Conservation (phyloP, 1,140 invertebrate species). For the Argopecten irradians region DNA sequence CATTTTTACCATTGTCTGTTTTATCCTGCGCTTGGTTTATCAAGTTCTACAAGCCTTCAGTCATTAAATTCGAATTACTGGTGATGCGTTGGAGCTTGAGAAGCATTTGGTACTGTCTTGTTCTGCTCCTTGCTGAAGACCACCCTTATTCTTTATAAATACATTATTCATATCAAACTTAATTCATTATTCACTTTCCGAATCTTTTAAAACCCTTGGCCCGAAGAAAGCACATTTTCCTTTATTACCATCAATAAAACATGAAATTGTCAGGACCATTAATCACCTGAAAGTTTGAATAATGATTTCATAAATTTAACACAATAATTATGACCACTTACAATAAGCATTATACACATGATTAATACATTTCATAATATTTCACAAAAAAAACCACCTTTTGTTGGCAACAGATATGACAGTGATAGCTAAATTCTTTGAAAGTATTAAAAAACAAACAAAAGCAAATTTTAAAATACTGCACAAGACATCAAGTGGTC, state of each 20-base stretch:
- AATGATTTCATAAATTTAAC: not conserved
- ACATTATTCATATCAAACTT: not conserved
- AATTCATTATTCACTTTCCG: not conserved
- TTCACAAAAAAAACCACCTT: too few relatives aligned
- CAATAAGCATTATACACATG: not conserved
- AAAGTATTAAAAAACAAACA: not conserved
- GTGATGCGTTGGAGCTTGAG: not conserved
- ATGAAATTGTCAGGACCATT: not conserved
- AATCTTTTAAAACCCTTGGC: not conserved
- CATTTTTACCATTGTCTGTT: not conserved
- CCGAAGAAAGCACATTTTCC: not conserved
- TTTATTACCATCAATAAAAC: not conserved
- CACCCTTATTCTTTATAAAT: not conserved
- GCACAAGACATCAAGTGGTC: not conserved
- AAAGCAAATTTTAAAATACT: not conserved
- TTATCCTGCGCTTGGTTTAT: not conserved
- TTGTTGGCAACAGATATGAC: not conserved
- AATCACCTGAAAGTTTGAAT: not conserved
- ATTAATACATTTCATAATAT: not conserved
- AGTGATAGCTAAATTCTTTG: not conserved
- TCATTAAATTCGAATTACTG: not conserved
- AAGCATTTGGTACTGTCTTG: not conserved
- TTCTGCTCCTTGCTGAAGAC: not conserved
- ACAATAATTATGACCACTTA: not conserved
- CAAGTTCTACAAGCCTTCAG: not conserved